Conservation (phyloP, 2,888 invertebrate genomes). For the Conops quadrifasciatus region DNA sequence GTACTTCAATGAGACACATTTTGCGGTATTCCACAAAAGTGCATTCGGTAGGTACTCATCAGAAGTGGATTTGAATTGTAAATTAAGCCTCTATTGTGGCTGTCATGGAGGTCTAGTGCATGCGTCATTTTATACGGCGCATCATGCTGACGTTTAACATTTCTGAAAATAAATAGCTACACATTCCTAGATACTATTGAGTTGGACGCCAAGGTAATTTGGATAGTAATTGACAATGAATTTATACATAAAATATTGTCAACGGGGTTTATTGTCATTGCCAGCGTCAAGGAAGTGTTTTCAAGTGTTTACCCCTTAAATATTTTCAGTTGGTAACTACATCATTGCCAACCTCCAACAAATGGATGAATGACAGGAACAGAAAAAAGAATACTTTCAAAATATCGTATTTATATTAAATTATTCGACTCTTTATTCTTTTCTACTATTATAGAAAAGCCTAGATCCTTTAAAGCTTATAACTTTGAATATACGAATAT, state of each 20-base stretch:
- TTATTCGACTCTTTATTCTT: no score
- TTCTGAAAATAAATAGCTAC: neutral
- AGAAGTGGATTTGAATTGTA: slow-evolving; percentile 63
- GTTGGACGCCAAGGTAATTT: slow-evolving; percentile 43
- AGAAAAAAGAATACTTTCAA: no score
- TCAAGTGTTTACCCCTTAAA: neutral
- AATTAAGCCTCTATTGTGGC: slow-evolving; percentile 63
- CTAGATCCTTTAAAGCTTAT: no score
- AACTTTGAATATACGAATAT: no score
- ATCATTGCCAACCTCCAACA: no score
- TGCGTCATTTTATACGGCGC: slow-evolving; percentile 23
- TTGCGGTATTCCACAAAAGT: slow-evolving; percentile 44
- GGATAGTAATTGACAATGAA: slow-evolving; percentile 43
- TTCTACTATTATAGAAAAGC: no score
- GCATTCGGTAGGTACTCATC: slow-evolving; percentile 46
- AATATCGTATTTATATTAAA: no score
- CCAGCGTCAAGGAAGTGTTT: slow-evolving; percentile 47
- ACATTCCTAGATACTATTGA: neutral
- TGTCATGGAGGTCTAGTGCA: slow-evolving; percentile 41
- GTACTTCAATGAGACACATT: slow-evolving; percentile 38
- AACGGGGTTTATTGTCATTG: slow-evolving; percentile 54
- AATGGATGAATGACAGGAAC: no score
- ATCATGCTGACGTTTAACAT: slow-evolving; percentile 5
- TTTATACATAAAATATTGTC: slow-evolving; percentile 15
- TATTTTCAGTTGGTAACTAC: neutral